Conservation (phyloP, 2,888 invertebrate genomes). For the Folsomia manolachei region DNA sequence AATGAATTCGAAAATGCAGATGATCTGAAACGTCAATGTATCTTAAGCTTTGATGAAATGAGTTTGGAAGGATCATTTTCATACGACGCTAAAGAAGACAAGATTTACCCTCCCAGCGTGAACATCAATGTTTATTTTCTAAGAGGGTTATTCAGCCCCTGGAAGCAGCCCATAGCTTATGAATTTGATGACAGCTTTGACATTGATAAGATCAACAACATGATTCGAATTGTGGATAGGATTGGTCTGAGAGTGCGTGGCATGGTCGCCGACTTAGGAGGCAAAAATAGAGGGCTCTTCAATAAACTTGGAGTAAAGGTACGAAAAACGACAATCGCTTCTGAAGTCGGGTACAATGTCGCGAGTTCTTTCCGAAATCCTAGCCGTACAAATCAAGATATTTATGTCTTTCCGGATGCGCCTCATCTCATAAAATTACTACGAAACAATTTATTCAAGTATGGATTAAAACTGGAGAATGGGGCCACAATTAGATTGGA, state of each 20-base stretch:
- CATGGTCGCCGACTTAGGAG: too few species aligned
- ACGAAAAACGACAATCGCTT: too few species aligned
- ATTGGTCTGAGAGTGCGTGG: too few species aligned
- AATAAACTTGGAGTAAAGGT: too few species aligned
- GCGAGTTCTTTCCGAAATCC: too few species aligned
- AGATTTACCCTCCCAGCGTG: conserved; percentile 20
- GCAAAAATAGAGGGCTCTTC: too few species aligned
- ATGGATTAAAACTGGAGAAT: conserved; percentile 18
- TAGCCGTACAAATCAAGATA: too few species aligned
- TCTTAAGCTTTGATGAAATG: conserved; percentile 6
- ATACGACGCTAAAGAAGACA: neutral
- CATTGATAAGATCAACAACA: too few species aligned
- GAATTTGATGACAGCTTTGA: too few species aligned
- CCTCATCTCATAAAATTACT: conserved; percentile 32
- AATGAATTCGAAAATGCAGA: neutral
- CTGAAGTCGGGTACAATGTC: too few species aligned
- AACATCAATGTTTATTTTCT: conserved; percentile 29
- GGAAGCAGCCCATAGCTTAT: too few species aligned
- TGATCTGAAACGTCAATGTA: neutral
- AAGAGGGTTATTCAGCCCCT: conserved; percentile 22
- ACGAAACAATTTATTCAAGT: conserved; percentile 25
- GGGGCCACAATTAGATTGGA: neutral
- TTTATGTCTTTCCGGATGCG: conserved; percentile 30
- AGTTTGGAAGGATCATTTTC: neutral
- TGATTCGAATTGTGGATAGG: too few species aligned